Percentiles rank a stretch among this genome's conserved stretches.
These are phyloP conservation scores for Agelas oroides DNA, from an alignment of 37 sponge, comb jelly and placozoan genomes.

Conservation along the genomic window DNA sequence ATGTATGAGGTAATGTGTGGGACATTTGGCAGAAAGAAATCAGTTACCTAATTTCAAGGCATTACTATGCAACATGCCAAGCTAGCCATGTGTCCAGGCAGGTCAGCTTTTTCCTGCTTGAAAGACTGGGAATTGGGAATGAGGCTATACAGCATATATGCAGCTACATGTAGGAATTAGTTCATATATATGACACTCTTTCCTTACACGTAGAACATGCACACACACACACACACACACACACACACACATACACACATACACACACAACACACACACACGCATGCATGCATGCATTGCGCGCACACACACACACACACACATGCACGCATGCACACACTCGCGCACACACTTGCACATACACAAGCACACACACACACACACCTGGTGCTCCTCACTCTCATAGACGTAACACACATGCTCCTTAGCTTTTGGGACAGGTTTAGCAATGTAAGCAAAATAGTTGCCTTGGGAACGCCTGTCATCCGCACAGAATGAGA, in stretches of 20 bases:
- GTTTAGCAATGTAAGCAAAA: constrained; percentile 48
- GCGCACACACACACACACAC: neutral
- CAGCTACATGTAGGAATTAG: too few relatives aligned
- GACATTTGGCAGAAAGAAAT: neutral
- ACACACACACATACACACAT: neutral
- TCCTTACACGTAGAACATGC: neutral
- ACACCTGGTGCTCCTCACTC: neutral
- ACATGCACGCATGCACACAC: too few relatives aligned
- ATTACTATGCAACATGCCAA: neutral
- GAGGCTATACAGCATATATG: too few relatives aligned
- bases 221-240: neutral
- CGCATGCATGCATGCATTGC: neutral
- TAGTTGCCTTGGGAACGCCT: constrained; percentile 30
- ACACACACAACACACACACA: neutral
- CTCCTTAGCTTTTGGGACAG: neutral
- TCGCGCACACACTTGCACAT: too few relatives aligned
- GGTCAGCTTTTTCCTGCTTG: too few relatives aligned
- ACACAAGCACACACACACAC: too few relatives aligned
- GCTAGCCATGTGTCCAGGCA: too few relatives aligned
- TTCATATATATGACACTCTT: too few relatives aligned
- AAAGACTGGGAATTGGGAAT: too few relatives aligned
- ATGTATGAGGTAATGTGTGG: neutral
- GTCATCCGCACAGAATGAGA: constrained; percentile 64
- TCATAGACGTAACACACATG: constrained; percentile 51
- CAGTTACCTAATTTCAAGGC: neutral